Evolutionary conservation across 2,113 vertebrate species (phyloP).

Genomic region (Clinocottus analis): DNA sequence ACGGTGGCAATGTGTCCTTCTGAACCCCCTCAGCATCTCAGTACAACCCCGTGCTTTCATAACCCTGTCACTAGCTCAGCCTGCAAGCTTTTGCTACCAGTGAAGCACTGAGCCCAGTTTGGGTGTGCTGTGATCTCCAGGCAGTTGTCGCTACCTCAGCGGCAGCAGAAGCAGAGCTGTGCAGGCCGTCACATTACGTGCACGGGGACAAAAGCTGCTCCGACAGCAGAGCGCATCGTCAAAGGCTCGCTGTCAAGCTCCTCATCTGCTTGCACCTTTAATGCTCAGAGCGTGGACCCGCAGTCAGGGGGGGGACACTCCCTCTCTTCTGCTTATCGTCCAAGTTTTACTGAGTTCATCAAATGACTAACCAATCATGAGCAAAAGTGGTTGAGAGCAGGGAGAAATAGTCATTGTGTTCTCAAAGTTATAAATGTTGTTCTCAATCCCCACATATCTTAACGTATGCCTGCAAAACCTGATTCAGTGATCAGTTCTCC

Average conservation of each 20-base stretch:
- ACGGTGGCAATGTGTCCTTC: neutral
- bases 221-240: slow-evolving; percentile 57
- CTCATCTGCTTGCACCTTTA: slow-evolving; percentile 50
- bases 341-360: neutral
- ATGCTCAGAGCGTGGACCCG: slow-evolving; percentile 13
- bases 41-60: slow-evolving; percentile 20
- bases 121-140: slow-evolving; percentile 46
- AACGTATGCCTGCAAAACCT: neutral
- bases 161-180: slow-evolving; percentile 45
- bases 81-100: slow-evolving; percentile 7
- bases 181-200: slow-evolving; percentile 35
- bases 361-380: neutral
- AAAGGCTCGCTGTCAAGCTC: slow-evolving; percentile 49
- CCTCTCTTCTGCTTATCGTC: slow-evolving; percentile 3
- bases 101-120: slow-evolving; percentile 32
- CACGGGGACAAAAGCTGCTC: slow-evolving; percentile 52
- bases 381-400: neutral
- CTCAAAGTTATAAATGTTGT: neutral
- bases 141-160: slow-evolving; percentile 23
- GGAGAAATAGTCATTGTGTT: neutral
- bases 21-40: slow-evolving; percentile 13
- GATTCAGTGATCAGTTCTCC: neutral
- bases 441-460: neutral
- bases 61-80: slow-evolving; percentile 19
- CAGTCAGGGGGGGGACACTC: neutral